These are phyloP conservation scores for Sthenelais limicola DNA, from an alignment of 2,888 invertebrate genomes.

Conservation along the genomic window DNA sequence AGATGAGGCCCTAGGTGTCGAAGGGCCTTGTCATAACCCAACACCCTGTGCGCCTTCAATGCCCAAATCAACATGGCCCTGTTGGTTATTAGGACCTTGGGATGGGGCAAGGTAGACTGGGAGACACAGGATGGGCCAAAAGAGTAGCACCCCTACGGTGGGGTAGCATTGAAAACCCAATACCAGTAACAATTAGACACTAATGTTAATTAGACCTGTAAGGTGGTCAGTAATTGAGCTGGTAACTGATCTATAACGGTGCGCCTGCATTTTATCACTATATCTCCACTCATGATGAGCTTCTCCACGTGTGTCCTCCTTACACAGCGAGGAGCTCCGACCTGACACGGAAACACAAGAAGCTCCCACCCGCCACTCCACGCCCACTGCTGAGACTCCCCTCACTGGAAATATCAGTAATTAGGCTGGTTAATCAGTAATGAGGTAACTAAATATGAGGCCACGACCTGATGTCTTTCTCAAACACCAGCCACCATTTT, in stretches of 20 bases:
- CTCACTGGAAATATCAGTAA: neutral
- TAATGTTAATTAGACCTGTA: slow-evolving; percentile 31
- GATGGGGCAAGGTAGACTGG: no score
- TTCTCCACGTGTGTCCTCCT: slow-evolving; percentile 12
- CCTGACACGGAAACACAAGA: neutral
- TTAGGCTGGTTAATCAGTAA: slow-evolving; percentile 26
- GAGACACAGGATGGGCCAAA: no score
- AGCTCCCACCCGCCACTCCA: neutral
- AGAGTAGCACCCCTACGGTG: no score
- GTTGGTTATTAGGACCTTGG: no score
- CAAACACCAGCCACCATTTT: no score
- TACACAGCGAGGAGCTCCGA: slow-evolving; percentile 24
- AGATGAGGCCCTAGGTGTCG: slow-evolving; percentile 29
- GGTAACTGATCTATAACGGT: slow-evolving; percentile 31
- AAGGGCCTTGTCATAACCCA: slow-evolving; percentile 33
- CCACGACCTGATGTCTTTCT: no score
- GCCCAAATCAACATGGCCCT: no score
- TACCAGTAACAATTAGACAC: slow-evolving; percentile 37
- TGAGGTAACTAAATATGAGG: slow-evolving; percentile 16
- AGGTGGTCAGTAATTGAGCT: slow-evolving; percentile 25
- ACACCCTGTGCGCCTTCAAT: no score
- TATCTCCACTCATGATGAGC: neutral
- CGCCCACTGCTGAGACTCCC: neutral
- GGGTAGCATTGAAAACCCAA: no score
- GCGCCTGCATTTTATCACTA: no score